Evolutionary conservation across 2,113 vertebrate species (phyloP).

Genomic region (Actinemys pallida): DNA sequence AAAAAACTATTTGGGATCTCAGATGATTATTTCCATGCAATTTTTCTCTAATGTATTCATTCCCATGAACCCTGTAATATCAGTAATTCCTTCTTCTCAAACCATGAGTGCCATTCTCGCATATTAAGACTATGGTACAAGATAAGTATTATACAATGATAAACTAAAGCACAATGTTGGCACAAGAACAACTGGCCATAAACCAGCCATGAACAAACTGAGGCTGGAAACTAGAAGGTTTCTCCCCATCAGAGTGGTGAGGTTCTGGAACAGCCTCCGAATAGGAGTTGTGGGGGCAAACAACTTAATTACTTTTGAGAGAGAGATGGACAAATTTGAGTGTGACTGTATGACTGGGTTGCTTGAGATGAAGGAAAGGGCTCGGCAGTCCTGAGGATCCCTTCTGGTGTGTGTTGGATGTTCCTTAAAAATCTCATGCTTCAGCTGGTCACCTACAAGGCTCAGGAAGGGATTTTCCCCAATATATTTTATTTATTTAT

Average conservation of each 20-base stretch:
- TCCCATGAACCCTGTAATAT: background rate
- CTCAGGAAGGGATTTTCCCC: background rate
- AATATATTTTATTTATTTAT: background rate
- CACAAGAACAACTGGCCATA: background rate
- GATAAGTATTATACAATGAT: background rate
- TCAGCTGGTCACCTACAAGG: background rate
- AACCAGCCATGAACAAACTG: background rate
- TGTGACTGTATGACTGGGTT: background rate
- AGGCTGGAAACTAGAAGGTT: background rate
- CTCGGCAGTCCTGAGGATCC: background rate
- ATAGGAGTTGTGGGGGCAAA: background rate
- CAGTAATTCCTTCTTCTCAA: background rate
- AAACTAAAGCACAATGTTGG: background rate
- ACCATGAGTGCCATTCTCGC: background rate
- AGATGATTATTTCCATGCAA: conserved; percentile 30
- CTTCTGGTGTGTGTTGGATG: background rate
- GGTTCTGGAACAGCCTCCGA: background rate
- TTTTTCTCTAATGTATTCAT: conserved; percentile 14
- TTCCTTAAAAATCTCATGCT: background rate
- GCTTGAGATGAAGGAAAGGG: background rate
- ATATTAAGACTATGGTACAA: background rate
- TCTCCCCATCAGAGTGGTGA: background rate
- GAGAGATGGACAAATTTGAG: background rate
- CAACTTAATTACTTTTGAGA: background rate
- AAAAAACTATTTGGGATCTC: conserved; percentile 61